A percentile compares a stretch with the other conserved stretches of the same genome.
Conservation (phyloP, 2,113 vertebrate genomes). For the Oryzias celebensis region DNA sequence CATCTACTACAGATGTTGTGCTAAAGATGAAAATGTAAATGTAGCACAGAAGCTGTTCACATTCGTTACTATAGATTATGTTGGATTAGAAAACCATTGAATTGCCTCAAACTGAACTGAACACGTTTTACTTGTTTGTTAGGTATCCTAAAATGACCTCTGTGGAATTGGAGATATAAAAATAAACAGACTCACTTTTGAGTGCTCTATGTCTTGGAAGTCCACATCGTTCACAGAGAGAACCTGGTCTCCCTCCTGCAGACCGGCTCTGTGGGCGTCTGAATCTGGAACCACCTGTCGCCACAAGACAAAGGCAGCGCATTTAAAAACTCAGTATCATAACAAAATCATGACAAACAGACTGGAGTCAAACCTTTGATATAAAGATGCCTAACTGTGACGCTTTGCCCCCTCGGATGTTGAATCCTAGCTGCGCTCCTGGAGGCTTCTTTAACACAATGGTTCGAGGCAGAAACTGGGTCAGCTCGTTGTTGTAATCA, state of each 20-base stretch:
- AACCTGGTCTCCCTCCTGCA: constrained; percentile 98
- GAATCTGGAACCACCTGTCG: constrained; percentile 94
- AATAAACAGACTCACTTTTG: constrained; percentile 80
- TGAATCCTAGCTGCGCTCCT: constrained; percentile 95
- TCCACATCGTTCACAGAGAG: constrained; percentile 96
- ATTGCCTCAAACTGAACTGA: too few species aligned
- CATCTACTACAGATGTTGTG: too few species aligned
- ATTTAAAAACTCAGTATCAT: not conserved
- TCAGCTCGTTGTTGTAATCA: constrained; percentile 98
- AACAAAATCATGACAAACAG: not conserved
- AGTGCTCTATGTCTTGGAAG: constrained; percentile 98
- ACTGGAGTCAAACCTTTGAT: constrained; percentile 85
- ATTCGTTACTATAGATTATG: too few species aligned
- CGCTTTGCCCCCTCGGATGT: constrained; percentile 96
- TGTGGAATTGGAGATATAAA: too few species aligned
- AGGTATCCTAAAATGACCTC: too few species aligned
- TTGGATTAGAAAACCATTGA: too few species aligned
- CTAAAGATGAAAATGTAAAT: too few species aligned
- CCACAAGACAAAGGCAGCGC: not conserved
- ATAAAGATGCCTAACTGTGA: constrained; percentile 98
- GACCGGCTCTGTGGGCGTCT: constrained; percentile 91
- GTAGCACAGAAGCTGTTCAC: too few species aligned
- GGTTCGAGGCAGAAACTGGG: constrained; percentile 91
- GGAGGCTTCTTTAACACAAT: constrained; percentile 92
- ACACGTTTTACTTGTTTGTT: too few species aligned